Evolutionary conservation across 2,888 invertebrate species (phyloP).

Genomic region (Lathronympha strigana): DNA sequence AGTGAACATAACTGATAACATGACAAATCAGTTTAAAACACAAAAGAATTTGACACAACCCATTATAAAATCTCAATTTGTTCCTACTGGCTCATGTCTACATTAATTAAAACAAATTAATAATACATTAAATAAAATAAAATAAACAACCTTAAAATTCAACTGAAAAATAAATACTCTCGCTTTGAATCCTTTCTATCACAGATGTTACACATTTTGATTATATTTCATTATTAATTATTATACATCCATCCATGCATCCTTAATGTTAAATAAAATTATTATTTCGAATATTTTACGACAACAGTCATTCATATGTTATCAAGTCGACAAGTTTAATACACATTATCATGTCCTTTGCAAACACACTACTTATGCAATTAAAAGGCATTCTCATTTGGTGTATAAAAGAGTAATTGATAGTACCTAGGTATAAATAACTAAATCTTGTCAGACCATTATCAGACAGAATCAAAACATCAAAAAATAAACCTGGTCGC

Average conservation of each 20-base stretch:
- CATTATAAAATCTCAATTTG: constrained; percentile 22
- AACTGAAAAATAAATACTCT: constrained; percentile 29
- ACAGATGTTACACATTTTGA: constrained; percentile 40
- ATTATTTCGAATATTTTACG: constrained; percentile 6
- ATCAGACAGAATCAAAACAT: too few relatives aligned
- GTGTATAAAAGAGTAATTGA: too few relatives aligned
- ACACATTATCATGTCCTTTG: too few relatives aligned
- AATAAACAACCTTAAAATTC: constrained; percentile 23
- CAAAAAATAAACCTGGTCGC: too few relatives aligned
- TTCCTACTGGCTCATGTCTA: constrained; percentile 23
- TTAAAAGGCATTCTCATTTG: too few relatives aligned
- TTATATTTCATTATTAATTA: constrained; percentile 37
- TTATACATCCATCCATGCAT: constrained; percentile 27
- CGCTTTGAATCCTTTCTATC: constrained; percentile 38
- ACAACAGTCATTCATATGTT: background rate
- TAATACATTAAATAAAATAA: too few relatives aligned
- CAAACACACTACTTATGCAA: too few relatives aligned
- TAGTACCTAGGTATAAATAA: too few relatives aligned
- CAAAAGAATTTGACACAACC: background rate
- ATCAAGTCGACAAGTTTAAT: background rate
- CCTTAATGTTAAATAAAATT: constrained; percentile 25
- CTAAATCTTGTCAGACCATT: too few relatives aligned
- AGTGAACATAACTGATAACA: too few relatives aligned
- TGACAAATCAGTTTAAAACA: background rate
- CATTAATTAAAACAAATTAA: constrained; percentile 16